Evolutionary conservation across 2,113 vertebrate species (phyloP).

Genomic region (Hippocampus zosterae): DNA sequence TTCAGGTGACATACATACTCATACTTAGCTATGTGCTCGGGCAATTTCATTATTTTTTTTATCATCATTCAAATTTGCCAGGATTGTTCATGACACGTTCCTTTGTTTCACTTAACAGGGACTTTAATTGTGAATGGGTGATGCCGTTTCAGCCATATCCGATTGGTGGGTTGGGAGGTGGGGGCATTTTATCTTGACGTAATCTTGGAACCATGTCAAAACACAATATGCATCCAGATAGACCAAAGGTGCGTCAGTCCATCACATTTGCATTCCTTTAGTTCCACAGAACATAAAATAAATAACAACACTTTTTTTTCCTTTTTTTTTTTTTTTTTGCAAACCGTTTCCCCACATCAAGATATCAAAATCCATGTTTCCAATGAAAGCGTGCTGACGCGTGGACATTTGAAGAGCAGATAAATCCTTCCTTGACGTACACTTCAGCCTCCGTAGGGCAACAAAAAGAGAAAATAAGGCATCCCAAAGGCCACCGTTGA

Average conservation of each 20-base stretch:
- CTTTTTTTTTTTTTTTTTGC: not conserved
- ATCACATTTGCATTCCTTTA: slow-evolving; percentile 7
- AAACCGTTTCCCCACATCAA: not conserved
- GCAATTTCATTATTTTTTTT: too few species aligned
- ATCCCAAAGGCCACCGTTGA: slow-evolving; percentile 73
- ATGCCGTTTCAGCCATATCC: not conserved
- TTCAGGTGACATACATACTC: too few species aligned
- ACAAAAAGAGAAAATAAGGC: slow-evolving; percentile 72
- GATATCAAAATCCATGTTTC: not conserved
- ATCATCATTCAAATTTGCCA: too few species aligned
- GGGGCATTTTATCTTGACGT: not conserved
- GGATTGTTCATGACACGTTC: too few species aligned
- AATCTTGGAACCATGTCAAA: not conserved
- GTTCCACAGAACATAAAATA: slow-evolving; percentile 22
- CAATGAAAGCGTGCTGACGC: slow-evolving; percentile 45
- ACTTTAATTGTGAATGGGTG: too few species aligned
- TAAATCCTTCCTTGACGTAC: slow-evolving; percentile 72
- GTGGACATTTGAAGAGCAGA: slow-evolving; percentile 56
- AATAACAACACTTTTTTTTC: slow-evolving; percentile 18
- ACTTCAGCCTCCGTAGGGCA: slow-evolving; percentile 54
- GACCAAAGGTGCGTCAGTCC: not conserved
- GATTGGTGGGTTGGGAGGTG: too few species aligned
- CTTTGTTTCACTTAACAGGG: too few species aligned
- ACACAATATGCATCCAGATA: slow-evolving; percentile 11
- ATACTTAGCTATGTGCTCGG: too few species aligned